These are phyloP conservation scores for Psittacula echo DNA, from an alignment of 2,797 vertebrate species.

Conservation along the genomic window DNA sequence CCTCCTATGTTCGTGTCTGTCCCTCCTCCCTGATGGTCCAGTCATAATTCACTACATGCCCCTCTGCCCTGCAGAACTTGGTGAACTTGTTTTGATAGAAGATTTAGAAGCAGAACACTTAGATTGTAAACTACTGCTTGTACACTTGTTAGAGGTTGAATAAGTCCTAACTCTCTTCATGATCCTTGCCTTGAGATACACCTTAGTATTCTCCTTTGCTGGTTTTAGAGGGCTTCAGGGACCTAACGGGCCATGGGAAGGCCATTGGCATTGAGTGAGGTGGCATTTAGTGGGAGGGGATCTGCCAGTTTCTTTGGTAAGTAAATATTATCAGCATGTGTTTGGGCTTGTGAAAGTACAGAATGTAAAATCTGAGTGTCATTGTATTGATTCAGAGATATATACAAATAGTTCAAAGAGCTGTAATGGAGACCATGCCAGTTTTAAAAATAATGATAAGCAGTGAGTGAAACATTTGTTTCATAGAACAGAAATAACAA, in stretches of 20 bases:
- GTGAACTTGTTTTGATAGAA: neutral
- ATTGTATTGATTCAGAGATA: neutral
- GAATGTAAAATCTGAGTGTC: neutral
- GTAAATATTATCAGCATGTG: neutral
- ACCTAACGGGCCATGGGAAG: neutral
- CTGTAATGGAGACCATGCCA: neutral
- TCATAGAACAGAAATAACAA: neutral
- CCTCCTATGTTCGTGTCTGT: accelerated
- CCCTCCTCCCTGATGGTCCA: accelerated
- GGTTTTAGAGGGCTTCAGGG: neutral
- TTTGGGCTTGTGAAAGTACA: neutral
- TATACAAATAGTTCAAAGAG: neutral
- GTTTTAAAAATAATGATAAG: neutral
- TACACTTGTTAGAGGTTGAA: neutral
- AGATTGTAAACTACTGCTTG: neutral
- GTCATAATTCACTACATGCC: neutral
- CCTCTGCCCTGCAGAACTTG: neutral
- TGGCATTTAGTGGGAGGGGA: neutral
- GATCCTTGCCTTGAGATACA: neutral
- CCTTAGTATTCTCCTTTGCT: neutral
- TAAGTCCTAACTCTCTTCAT: neutral
- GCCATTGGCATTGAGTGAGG: neutral
- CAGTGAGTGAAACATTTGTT: neutral
- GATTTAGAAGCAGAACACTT: neutral
- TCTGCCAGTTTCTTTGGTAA: neutral